Evolutionary conservation across 2,113 vertebrate genomes (phyloP), one percentile per base, ranked within the genome.

Genomic region (Myrmecophaga tridactyla): DNA sequence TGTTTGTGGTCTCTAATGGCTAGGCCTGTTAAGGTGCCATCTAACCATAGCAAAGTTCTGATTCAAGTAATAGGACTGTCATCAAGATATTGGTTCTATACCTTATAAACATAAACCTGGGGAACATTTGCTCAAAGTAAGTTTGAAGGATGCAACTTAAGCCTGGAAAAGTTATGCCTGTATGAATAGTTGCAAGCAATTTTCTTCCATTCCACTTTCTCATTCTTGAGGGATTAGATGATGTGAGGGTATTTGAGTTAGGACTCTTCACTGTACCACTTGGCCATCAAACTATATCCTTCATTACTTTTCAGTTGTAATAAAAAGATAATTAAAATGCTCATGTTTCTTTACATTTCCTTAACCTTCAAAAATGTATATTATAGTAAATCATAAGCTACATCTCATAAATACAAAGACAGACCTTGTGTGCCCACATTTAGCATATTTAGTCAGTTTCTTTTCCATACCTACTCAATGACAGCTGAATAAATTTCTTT

Each of bases 401-500:
- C 41, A 41, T 34, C 56, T 29, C 53, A 86, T 58, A 53, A 82
- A 51, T 75, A 25, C 60, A 48, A 92, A 34, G 3, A 25, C 70
- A 34, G 3, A 25, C 73, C 13, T 93, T 80, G 62, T 60, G 23
- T 36, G 75, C 83, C 20, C 34, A 36, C 46, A 46, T 43, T 83
- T 89, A 89, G 77, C 86, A 43, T 6, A 78, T 94, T 87, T 92
- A 95, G 88, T 89, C 36, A 39, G n/a, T 83, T 97, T 89, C 69
- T 89, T 86, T 93, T 62, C 87, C 78, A 1, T 31, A 18, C 23
- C 34, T 27, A 9, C 51, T 95, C 86, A 76, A 12, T 95, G 97
- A 86, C 88, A 97, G 90, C 80, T 89, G 92, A 90, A 75, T 78
- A 69, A 94, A 73, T 94, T 90, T 77, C 88, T 98, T 93, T 48